Evolutionary conservation across 2,888 invertebrate genomes (phyloP).

Genomic region (Phortica okadai): DNA sequence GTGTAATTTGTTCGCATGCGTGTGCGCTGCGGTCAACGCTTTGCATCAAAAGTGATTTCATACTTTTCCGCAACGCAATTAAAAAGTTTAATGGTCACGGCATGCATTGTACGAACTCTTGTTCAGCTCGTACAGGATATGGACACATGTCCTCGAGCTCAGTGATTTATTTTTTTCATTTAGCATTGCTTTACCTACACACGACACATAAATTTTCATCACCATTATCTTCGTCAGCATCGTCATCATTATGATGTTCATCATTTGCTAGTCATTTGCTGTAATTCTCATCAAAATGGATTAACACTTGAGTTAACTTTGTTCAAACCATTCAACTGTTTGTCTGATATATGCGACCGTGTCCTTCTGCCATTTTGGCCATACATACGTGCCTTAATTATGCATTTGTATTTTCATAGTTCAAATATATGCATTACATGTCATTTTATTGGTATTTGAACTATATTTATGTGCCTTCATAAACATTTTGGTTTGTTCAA

Average conservation of each 20-base stretch:
- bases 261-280: slow-evolving; percentile 8
- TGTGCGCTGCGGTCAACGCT: neutral
- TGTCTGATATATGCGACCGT: neutral
- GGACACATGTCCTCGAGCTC: neutral
- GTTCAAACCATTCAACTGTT: neutral
- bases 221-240: neutral
- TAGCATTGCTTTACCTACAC: neutral
- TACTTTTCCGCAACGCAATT: slow-evolving; percentile 30
- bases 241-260: neutral
- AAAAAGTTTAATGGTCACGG: slow-evolving; percentile 29
- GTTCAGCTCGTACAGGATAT: neutral
- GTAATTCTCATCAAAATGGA: slow-evolving; percentile 25
- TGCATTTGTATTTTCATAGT: neutral
- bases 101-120: neutral
- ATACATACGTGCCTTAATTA: slow-evolving; percentile 6
- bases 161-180: slow-evolving; percentile 24
- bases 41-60: slow-evolving; percentile 29
- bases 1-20: slow-evolving; percentile 6
- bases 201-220: slow-evolving; percentile 23
- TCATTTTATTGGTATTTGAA: slow-evolving; percentile 35
- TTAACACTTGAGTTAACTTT: slow-evolving; percentile 25
- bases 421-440: slow-evolving; percentile 2
- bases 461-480: slow-evolving; percentile 32
- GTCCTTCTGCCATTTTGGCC: neutral
- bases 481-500: slow-evolving; percentile 31